Conservation (phyloP, 1,140 invertebrate species). For the Contarinia nasturtii region DNA sequence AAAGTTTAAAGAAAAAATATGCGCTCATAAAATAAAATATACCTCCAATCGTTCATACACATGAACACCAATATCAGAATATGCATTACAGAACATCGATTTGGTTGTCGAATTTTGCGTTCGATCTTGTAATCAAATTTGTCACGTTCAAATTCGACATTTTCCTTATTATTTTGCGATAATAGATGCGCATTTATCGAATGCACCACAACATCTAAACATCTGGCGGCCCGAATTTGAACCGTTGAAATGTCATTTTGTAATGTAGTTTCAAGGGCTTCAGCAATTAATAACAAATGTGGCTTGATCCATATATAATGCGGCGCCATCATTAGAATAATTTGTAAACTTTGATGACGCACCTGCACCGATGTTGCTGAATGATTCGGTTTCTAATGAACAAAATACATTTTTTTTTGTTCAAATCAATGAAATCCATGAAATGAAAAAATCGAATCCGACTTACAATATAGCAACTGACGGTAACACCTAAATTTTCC, state of each 20-base stretch:
- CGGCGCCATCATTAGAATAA: constrained; percentile 45
- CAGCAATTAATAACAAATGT: constrained; percentile 32
- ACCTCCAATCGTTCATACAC: constrained; percentile 12
- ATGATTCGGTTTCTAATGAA: constrained; percentile 14
- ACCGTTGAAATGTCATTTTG: constrained; percentile 37
- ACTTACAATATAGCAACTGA: neutral
- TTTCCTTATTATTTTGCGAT: neutral
- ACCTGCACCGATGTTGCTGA: constrained; percentile 33
- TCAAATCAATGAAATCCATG: no score
- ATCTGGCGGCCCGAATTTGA: constrained; percentile 37
- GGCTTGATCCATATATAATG: constrained; percentile 35
- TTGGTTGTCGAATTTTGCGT: constrained; percentile 7
- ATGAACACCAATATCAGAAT: constrained; percentile 16
- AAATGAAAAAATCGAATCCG: neutral
- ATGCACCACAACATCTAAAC: constrained; percentile 40
- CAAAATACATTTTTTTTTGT: neutral
- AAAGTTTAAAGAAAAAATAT: neutral
- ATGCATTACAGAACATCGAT: constrained; percentile 12
- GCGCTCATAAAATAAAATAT: no score
- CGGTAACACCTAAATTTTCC: constrained; percentile 25
- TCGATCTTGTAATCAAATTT: constrained; percentile 4
- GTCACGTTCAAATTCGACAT: neutral
- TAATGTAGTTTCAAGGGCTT: constrained; percentile 30
- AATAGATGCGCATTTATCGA: constrained; percentile 22
- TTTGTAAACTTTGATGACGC: constrained; percentile 55